Base-by-base conservation (phyloP, 1,140 invertebrate genomes). In the Anagrus nilaparvatae region DNA sequence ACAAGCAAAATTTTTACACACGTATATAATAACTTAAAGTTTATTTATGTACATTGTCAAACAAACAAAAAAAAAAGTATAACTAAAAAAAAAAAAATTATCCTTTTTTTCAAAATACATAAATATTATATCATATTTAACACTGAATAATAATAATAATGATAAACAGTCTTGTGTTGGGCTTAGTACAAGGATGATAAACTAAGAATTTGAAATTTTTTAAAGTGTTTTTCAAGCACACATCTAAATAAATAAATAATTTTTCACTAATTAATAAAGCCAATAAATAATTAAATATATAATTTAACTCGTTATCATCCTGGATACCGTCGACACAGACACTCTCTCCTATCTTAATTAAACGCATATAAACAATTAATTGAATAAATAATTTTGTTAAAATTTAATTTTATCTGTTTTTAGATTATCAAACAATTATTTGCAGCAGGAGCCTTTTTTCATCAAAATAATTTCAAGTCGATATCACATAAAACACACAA, bases 121-220 rank as follows among this genome's bases (percentile, higher is more conserved):
- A 17, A 24, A 27, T 33, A 10, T 32, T 33, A 35, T 39, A 19
- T 36, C 29, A 39, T 27, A 46, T n/a, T 13, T 47, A 39, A 47
- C 45, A 43, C 35, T 28, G 45, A 56, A 58, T 60, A 53, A 47
- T 55, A 49, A 61, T 61, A 56, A 58, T 60, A 53, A 47, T 55
- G 48, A 61, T 61, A 55, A 59, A 64, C 60, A 60, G 61, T 62
- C 60, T 63, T 63, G 49, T 56, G 50, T 58, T 52, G 54, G 51
- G 53, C 50, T 53, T 47, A 54, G 48, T 47, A 49, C n/a, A n/a
- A 43, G 48, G 46, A 33, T 41, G 46, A 50, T 50, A n/a, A n/a
- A n/a, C n/a, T n/a, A n/a, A n/a, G n/a, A 33, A 41, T 41, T 48
- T 27, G 24, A 44, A 37, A n/a, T 34, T 42, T 34, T 19, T 42